A percentile compares a stretch with the other conserved stretches of the same genome.
Evolutionary conservation across 35 echinoderm and acorn worm genomes (phyloP).

Genomic region (Holothuria glaberrima): DNA sequence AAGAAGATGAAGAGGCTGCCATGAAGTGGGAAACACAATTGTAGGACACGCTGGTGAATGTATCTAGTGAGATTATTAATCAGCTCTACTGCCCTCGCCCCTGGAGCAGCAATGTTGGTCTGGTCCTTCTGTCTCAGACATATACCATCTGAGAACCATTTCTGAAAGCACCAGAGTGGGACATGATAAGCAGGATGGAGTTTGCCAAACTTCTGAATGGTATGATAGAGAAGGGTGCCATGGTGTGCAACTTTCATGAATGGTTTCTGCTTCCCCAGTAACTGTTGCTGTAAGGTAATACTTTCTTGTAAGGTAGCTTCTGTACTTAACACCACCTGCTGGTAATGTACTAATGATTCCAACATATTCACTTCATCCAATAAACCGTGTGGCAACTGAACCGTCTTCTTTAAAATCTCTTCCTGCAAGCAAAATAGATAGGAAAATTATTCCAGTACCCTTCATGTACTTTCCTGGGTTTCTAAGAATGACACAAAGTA

Average conservation of each 20-base stretch:
- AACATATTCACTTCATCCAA: conserved; percentile 74
- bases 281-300: conserved; percentile 60
- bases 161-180: conserved; percentile 53
- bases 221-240: conserved; percentile 77
- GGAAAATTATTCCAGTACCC: not conserved
- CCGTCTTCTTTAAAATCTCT: conserved; percentile 68
- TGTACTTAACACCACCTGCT: conserved; percentile 69
- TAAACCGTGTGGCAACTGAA: conserved; percentile 70
- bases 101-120: conserved; percentile 68
- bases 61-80: conserved; percentile 70
- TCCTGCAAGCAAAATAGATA: conserved; percentile 36
- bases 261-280: conserved; percentile 62
- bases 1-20: conserved; percentile 83
- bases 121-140: conserved; percentile 68
- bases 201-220: conserved; percentile 64
- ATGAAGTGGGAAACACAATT: conserved; percentile 69
- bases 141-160: conserved; percentile 65
- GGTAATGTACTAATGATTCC: conserved; percentile 59
- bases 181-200: conserved; percentile 88
- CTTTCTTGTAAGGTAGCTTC: conserved; percentile 77
- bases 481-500: too few relatives aligned
- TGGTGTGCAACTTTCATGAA: conserved; percentile 81
- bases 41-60: conserved; percentile 59
- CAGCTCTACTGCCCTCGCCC: conserved; percentile 85
- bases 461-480: too few relatives aligned